These are phyloP conservation scores for Caiman crocodilus DNA, from an alignment of 2,797 vertebrate species.

Conservation along the genomic window DNA sequence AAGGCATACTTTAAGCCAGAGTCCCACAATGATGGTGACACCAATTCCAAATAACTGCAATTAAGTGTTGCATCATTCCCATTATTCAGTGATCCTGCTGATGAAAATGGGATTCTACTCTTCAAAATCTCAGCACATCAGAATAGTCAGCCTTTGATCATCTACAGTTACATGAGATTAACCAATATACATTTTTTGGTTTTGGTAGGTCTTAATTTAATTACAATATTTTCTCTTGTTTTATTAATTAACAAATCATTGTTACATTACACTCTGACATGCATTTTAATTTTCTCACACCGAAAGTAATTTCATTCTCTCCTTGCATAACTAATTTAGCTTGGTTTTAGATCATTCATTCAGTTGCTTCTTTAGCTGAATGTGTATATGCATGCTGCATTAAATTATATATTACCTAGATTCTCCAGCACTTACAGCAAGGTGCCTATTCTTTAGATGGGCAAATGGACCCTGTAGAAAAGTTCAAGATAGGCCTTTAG, in stretches of 20 bases:
- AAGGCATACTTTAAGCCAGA: rapidly evolving
- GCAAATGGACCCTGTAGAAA: too few species aligned
- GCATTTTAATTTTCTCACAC: neutral
- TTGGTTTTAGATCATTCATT: neutral
- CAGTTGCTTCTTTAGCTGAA: neutral
- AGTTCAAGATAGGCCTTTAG: too few species aligned
- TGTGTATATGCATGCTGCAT: neutral
- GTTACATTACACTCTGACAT: neutral
- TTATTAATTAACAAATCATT: slow-evolving; percentile 19
- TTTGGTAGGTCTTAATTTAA: slow-evolving; percentile 12
- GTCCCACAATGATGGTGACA: neutral
- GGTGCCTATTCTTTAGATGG: too few species aligned
- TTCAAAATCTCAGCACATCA: rapidly evolving
- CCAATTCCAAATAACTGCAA: neutral
- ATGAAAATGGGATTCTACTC: too few species aligned
- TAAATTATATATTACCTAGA: neutral
- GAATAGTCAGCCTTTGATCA: neutral
- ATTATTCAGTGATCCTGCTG: neutral
- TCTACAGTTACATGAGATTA: neutral
- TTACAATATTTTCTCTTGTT: slow-evolving; percentile 12
- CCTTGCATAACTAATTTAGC: neutral
- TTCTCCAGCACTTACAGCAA: too few species aligned
- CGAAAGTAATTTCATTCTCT: neutral
- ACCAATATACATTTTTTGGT: neutral
- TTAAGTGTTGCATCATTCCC: neutral